A percentile compares a stretch with the other conserved stretches of the same genome.
These are phyloP conservation scores for Bombyx mandarina DNA, from an alignment of 1,140 invertebrate species.

Conservation along the genomic window DNA sequence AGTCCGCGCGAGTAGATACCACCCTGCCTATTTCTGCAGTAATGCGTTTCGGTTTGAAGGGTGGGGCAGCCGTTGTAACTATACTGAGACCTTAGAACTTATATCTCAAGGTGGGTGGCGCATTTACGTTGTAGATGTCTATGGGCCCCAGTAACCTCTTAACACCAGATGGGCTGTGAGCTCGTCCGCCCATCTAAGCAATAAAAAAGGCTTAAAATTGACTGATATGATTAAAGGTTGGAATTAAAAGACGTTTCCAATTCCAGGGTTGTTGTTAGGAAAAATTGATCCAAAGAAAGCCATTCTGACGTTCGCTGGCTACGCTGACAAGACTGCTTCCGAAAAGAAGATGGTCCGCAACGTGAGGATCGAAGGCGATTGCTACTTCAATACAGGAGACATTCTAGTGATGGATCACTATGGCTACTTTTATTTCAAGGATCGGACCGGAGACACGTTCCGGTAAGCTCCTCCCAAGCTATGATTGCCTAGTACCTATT, in stretches of 20 bases:
- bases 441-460: slow-evolving; percentile 96
- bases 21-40: no score
- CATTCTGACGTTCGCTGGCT: slow-evolving; percentile 82
- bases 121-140: no score
- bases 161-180: no score
- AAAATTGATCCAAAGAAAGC: slow-evolving; percentile 84
- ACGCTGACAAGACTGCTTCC: slow-evolving; percentile 90
- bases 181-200: no score
- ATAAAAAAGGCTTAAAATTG: background rate
- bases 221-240: background rate
- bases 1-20: no score
- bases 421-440: slow-evolving; percentile 96
- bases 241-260: background rate
- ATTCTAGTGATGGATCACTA: slow-evolving; percentile 91
- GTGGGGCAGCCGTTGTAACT: no score
- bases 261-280: slow-evolving; percentile 76
- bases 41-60: no score
- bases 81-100: no score
- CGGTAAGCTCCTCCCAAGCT: slow-evolving; percentile 65
- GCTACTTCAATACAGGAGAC: slow-evolving; percentile 94
- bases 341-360: slow-evolving; percentile 92
- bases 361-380: slow-evolving; percentile 90
- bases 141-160: no score
- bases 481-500: slow-evolving; percentile 3
- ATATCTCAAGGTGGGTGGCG: no score